Evolutionary conservation across 2,797 vertebrate species (phyloP), one percentile per base, ranked within the genome.

Genomic region (Acanthiza pusilla): DNA sequence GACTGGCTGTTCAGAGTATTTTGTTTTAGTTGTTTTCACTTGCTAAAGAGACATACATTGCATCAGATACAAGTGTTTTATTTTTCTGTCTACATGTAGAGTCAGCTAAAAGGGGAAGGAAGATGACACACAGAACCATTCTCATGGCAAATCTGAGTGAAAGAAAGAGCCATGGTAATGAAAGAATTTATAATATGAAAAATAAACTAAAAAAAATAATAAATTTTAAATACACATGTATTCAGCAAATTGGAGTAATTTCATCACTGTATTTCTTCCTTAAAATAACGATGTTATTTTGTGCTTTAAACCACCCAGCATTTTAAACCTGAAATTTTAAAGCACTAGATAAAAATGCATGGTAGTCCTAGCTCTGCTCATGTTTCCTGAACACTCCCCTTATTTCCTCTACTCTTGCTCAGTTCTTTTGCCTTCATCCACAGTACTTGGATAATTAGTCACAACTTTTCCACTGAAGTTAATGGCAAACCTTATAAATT

Each of bases 181-280:
- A 72, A 70, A 34, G 2, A 20, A 36, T 38, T 53, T 58, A 25
- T 36, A 30, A 19, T n/a, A 22, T 10, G 8, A 55, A 92, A 74
- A 75, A n/a, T 3, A 51, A 43, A 36, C 5, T 7, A 20, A 50
- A 36, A 22, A 16, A 13, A 34, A 11, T 16, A 34, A 11, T 45
- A 9, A 3, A 29, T 58, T 66, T 77, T 57, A 2, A 1, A 53
- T 34, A 27, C 23, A 5, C 1, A 2, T 4, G 0, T 11, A 7
- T 80, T 90, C n/a, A 40, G 10, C 11, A 74, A 80, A 48, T 42
- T 45, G 11, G 8, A 34, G 29, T 11, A 9, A n/a, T 25, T 70
- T 61, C 7, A 17, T 79, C 13, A 53, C 17, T 1, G 0, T 38
- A 27, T 73, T 71, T 78, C 27, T 34, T 63, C 47, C 47, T 34